phyloP scores from a whole-genome alignment of 2,888 invertebrate genomes.

The Graphium colonna region DNA sequence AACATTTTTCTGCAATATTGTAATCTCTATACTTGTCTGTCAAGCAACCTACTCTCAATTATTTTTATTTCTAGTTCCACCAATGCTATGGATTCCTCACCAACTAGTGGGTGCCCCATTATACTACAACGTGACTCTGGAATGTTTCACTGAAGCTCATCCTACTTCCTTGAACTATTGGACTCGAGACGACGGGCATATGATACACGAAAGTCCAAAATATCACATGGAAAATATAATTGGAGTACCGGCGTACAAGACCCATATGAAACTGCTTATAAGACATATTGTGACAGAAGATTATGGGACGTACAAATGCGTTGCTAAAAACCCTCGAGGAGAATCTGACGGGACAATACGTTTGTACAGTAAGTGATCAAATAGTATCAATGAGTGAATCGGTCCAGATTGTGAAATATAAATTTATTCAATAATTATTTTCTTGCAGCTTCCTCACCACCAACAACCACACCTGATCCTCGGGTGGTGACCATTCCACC shows the following conservation, averaged over 20 bases:
- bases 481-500: constrained; percentile 79
- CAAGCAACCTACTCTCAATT: neutral
- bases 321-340: constrained; percentile 93
- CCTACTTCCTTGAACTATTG: constrained; percentile 95
- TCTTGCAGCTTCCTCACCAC: constrained; percentile 85
- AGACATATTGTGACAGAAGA: constrained; percentile 87
- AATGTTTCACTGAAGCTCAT: constrained; percentile 94
- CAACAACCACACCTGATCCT: constrained; percentile 89
- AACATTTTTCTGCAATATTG: too few species aligned
- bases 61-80: constrained; percentile 84
- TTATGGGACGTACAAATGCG: constrained; percentile 93
- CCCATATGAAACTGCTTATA: constrained; percentile 92
- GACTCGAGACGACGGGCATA: constrained; percentile 92
- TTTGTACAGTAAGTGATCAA: constrained; percentile 88
- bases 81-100: constrained; percentile 95
- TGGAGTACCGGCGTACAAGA: constrained; percentile 88
- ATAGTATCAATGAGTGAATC: neutral
- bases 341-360: constrained; percentile 94
- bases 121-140: constrained; percentile 90
- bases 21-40: too few species aligned
- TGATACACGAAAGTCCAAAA: constrained; percentile 92
- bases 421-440: too few species aligned
- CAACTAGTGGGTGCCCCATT: constrained; percentile 93
- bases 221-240: constrained; percentile 88
- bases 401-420: neutral